Evolutionary conservation across 2,797 vertebrate species (phyloP).

Genomic region (Chiloscyllium punctatum): DNA sequence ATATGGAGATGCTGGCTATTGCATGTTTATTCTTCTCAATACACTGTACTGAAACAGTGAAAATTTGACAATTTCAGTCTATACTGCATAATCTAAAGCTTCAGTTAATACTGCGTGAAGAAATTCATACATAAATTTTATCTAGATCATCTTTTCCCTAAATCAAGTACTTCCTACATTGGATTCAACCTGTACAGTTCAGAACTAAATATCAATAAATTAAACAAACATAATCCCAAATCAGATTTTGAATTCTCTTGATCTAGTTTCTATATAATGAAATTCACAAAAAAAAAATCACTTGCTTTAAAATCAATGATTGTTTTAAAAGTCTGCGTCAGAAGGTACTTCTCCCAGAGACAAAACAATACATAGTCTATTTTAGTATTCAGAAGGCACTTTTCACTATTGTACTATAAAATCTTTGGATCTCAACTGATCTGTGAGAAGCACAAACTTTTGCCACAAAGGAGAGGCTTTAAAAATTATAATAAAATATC

Average conservation of each 20-base stretch:
- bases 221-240: background rate
- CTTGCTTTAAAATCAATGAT: background rate
- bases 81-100: too few species aligned
- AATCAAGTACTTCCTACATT: too few species aligned
- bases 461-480: background rate
- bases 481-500: background rate
- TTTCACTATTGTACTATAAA: background rate
- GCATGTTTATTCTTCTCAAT: too few species aligned
- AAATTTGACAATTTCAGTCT: too few species aligned
- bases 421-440: background rate
- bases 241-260: background rate
- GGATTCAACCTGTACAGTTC: background rate
- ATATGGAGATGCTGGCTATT: too few species aligned
- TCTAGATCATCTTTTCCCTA: too few species aligned
- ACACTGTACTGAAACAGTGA: too few species aligned
- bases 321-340: background rate
- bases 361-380: background rate
- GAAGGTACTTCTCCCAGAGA: background rate
- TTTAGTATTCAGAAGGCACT: background rate
- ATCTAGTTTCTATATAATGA: background rate
- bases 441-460: background rate
- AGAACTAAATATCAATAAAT: background rate
- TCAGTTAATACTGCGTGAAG: too few species aligned
- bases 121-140: too few species aligned
- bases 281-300: background rate